Conservation (phyloP, 2,797 vertebrate species). For the Squalus acanthias region DNA sequence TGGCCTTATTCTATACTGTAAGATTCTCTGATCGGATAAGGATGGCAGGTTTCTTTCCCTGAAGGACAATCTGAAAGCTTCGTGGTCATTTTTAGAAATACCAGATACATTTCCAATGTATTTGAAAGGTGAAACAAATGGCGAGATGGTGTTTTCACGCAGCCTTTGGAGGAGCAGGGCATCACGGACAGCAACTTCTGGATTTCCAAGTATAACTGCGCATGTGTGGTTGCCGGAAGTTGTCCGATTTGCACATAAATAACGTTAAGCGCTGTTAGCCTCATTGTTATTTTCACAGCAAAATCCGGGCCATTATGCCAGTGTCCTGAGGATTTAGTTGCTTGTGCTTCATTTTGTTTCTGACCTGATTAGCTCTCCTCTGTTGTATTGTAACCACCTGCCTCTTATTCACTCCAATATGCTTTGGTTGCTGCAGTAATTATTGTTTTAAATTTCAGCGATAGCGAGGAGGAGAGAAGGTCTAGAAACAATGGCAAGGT, state of each 20-base stretch:
- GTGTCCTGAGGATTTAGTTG: not conserved
- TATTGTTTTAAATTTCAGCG: constrained; percentile 60
- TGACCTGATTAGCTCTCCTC: not conserved
- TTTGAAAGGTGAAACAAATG: not conserved
- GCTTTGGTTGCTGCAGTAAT: not conserved
- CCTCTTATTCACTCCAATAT: not conserved
- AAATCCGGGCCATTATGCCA: not conserved
- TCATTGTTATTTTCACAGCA: not conserved
- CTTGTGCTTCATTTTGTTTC: not conserved
- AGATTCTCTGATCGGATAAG: not conserved
- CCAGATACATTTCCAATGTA: not conserved
- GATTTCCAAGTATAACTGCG: not conserved
- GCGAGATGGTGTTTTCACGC: not conserved
- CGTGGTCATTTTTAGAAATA: not conserved
- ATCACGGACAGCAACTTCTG: not conserved
- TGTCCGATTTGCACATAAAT: not conserved
- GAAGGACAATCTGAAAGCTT: not conserved
- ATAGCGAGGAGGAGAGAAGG: constrained; percentile 75
- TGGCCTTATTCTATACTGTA: not conserved
- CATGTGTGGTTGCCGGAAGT: not conserved
- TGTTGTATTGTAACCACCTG: not conserved
- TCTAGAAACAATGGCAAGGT: constrained; percentile 64
- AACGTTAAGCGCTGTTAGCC: not conserved
- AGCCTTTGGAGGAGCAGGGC: not conserved
- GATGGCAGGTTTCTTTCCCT: not conserved